A percentile compares a stretch with the other conserved stretches of the same genome.
phyloP scores from a whole-genome alignment of 1,140 invertebrate species.

The Plodia interpunctella region DNA sequence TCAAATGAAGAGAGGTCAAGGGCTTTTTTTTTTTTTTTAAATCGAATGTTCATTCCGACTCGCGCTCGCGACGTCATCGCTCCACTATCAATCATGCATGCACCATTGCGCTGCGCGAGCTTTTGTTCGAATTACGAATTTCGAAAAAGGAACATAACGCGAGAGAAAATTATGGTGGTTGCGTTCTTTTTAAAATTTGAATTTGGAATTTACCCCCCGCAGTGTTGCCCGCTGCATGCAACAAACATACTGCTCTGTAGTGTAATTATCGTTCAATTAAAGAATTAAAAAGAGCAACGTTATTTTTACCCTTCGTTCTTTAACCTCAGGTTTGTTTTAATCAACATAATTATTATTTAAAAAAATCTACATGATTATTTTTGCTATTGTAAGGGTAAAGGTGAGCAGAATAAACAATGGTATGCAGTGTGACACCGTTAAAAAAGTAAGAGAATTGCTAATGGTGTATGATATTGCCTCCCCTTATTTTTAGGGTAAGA shows the following conservation, averaged over 20 bases:
- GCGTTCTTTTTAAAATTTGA: slow-evolving; percentile 54
- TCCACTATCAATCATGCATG: slow-evolving; percentile 71
- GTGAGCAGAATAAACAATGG: slow-evolving; percentile 33
- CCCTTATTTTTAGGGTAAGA: slow-evolving; percentile 67
- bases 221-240: slow-evolving; percentile 30
- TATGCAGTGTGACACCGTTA: slow-evolving; percentile 71
- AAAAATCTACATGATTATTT: neutral
- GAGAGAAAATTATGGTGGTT: slow-evolving; percentile 64
- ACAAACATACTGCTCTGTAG: slow-evolving; percentile 28
- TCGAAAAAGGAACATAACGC: slow-evolving; percentile 64
- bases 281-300: slow-evolving; percentile 52
- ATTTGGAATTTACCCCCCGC: slow-evolving; percentile 41
- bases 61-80: slow-evolving; percentile 54
- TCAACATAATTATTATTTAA: neutral
- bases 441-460: slow-evolving; percentile 73
- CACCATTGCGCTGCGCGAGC: slow-evolving; percentile 63
- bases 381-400: slow-evolving; percentile 9
- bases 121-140: slow-evolving; percentile 71
- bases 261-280: slow-evolving; percentile 53
- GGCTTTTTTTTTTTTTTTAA: slow-evolving; percentile 62
- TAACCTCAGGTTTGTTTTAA: neutral
- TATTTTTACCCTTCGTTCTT: slow-evolving; percentile 16
- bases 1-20: slow-evolving; percentile 46
- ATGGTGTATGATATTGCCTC: slow-evolving; percentile 76
- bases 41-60: slow-evolving; percentile 48